A percentile compares a stretch with the other conserved stretches of the same genome.
These are phyloP conservation scores for Drosophila sucinea DNA, from an alignment of 1,140 invertebrate species.

Conservation along the genomic window DNA sequence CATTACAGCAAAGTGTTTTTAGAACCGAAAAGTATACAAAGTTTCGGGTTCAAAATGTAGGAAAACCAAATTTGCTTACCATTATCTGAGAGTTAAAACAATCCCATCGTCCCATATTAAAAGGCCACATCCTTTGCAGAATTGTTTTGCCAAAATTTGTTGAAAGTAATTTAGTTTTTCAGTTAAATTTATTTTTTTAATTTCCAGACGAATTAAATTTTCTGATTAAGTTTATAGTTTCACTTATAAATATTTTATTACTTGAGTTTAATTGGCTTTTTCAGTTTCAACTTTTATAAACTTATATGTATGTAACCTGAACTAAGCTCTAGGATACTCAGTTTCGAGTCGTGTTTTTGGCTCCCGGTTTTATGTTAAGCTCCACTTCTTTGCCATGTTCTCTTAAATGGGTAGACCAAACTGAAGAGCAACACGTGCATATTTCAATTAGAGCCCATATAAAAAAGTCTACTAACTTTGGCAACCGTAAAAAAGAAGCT, in stretches of 20 bases:
- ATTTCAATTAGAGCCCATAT: constrained; percentile 52
- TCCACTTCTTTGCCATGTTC: not conserved
- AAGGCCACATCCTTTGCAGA: too few relatives aligned
- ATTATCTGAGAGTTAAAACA: too few relatives aligned
- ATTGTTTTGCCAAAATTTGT: too few relatives aligned
- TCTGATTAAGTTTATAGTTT: not conserved
- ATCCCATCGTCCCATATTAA: too few relatives aligned
- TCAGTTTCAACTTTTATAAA: not conserved
- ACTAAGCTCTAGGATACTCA: constrained; percentile 2
- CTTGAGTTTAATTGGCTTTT: not conserved
- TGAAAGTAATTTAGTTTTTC: too few relatives aligned
- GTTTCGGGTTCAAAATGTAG: not conserved
- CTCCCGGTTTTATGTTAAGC: constrained; percentile 1
- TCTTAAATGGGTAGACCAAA: constrained; percentile 3
- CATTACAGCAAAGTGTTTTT: too few relatives aligned
- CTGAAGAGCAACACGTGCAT: constrained; percentile 56
- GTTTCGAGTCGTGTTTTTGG: not conserved
- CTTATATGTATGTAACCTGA: not conserved
- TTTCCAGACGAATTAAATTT: not conserved
- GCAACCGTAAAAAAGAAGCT: constrained; percentile 37
- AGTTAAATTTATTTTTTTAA: too few relatives aligned
- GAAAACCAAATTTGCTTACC: too few relatives aligned
- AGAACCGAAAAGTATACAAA: too few relatives aligned
- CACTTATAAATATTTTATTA: not conserved
- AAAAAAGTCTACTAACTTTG: constrained; percentile 40